Conservation (phyloP, 35 echinoderm and acorn worm genomes). For the Lytechinus variegatus region DNA sequence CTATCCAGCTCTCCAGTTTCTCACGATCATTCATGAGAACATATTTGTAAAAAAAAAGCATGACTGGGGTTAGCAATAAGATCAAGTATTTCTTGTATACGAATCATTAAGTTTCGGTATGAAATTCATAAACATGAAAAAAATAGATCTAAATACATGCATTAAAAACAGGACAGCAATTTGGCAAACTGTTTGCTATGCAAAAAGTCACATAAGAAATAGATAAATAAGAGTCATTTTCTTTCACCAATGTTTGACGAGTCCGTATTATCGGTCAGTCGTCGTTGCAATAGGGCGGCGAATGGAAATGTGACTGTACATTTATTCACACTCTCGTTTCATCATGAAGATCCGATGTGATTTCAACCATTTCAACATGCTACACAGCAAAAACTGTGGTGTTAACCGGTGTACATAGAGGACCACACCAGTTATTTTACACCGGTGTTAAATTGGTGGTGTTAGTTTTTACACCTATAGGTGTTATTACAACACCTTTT, state of each 20-base stretch:
- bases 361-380: background rate
- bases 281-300: background rate
- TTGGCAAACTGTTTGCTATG: background rate
- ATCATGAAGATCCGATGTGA: background rate
- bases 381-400: too few relatives aligned
- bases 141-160: background rate
- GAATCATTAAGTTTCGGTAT: background rate
- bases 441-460: too few relatives aligned
- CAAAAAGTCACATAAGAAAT: background rate
- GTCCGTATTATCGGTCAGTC: background rate
- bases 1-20: background rate
- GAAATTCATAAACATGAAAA: background rate
- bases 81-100: background rate
- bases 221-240: background rate
- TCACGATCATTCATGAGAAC: background rate
- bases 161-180: background rate
- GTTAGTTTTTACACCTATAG: too few relatives aligned
- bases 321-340: background rate
- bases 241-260: background rate
- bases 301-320: background rate
- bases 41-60: background rate
- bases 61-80: background rate
- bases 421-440: too few relatives aligned
- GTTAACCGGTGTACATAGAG: too few relatives aligned
- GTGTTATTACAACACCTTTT: too few relatives aligned